Conservation (phyloP, 1,140 invertebrate genomes). For the Drosophila trapezifrons region DNA sequence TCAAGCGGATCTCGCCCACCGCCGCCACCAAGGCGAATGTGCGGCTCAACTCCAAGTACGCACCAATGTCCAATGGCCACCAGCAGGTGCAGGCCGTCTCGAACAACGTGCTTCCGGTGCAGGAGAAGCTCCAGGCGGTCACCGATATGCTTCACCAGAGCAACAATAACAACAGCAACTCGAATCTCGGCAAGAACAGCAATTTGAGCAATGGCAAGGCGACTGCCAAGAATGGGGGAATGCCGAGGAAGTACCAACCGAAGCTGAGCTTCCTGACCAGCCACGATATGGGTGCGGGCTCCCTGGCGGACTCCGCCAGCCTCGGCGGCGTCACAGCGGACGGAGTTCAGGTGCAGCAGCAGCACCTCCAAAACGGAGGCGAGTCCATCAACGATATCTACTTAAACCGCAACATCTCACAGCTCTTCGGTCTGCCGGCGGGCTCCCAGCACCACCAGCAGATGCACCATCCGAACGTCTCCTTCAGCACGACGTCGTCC, state of each 20-base stretch:
- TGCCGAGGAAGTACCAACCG: constrained; percentile 63
- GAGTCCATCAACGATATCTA: constrained; percentile 83
- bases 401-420: constrained; percentile 77
- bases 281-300: constrained; percentile 39
- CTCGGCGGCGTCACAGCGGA: constrained; percentile 31
- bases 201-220: constrained; percentile 51
- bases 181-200: constrained; percentile 43
- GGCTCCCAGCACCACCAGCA: constrained; percentile 32
- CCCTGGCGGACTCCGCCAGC: constrained; percentile 36
- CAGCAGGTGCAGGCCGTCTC: constrained; percentile 54
- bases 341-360: neutral
- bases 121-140: constrained; percentile 78
- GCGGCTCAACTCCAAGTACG: constrained; percentile 71
- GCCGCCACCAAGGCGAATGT: constrained; percentile 83
- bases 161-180: constrained; percentile 58
- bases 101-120: constrained; percentile 82
- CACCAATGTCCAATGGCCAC: constrained; percentile 35
- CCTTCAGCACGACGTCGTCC: constrained; percentile 68
- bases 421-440: constrained; percentile 65
- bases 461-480: constrained; percentile 74
- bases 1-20: constrained; percentile 76
- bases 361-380: constrained; percentile 25
- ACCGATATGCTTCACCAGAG: constrained; percentile 73
- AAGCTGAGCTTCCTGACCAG: constrained; percentile 64
- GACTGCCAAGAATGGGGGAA: constrained; percentile 52